Base-by-base conservation (phyloP, 2,797 vertebrate genomes). In the Leptatherina wallacei region DNA sequence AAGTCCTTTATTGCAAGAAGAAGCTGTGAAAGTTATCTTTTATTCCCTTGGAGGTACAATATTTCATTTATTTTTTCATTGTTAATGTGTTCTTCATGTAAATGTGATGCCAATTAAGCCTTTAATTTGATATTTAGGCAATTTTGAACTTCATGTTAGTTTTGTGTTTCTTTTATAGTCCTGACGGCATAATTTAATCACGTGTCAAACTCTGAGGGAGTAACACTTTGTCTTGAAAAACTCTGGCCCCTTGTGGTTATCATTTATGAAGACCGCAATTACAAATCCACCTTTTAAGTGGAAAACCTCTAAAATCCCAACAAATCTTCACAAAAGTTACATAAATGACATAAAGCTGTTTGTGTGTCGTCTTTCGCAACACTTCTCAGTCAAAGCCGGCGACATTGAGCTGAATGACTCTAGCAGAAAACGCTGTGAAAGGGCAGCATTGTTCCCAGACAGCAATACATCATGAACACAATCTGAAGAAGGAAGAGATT, bases 391-490 rank as follows among this genome's bases (percentile, higher is more conserved):
- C 59, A 32, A n/a, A 77, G 52, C 40, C 54, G 22, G 32, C 11
- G 5, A 66, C 67, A 30, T 33, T 55, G 44, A 35, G 42, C 59
- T 44, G 33, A 71, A 61, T 70, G 57, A 73, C 44, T 63, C 65
- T 30, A n/a, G 4, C 49, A 49, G 61, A 65, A 38, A 57, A n/a
- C 22, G 27, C 57, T 1, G 68, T 85, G 66, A 81, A 86, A 81
- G 77, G n/a, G 65, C 20, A 9, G 61, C 75, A 29, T 86, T 85
- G 85, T 84, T 51, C 67, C 70, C 52, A 47, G 75, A 57, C 77
- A 65, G 68, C 71, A 77, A 61, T 65, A 64, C 68, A 77, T 72
- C 69, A 61, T n/a, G 36, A 42, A 42, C 58, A 66, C 57, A 67
- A 33, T 62, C 27, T 63, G 78, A 54, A 27, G 62, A 61, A 55